Conservation (phyloP, 2,888 invertebrate species). For the Glaucopsyche alexis region DNA sequence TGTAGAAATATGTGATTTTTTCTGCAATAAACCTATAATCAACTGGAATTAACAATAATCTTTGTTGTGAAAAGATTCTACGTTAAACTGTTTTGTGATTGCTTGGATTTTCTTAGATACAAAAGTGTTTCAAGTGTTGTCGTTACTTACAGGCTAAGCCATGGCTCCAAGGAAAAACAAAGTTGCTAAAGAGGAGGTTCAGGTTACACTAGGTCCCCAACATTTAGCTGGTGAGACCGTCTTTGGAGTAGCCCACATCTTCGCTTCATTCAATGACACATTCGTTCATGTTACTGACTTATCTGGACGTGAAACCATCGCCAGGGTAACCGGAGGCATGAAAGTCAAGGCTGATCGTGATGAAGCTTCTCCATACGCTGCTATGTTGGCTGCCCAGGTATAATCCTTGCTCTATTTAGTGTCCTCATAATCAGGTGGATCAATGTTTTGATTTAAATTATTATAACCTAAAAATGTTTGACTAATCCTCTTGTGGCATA, state of each 20-base stretch:
- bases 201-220: slow-evolving; percentile 96
- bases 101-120: slow-evolving; percentile 65
- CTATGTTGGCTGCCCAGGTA: slow-evolving; percentile 99
- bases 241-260: slow-evolving; percentile 99
- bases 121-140: slow-evolving; percentile 64
- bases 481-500: not conserved
- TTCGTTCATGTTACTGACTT: slow-evolving; percentile 99
- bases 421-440: not conserved
- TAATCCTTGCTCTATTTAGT: slow-evolving; percentile 39
- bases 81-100: slow-evolving; percentile 52
- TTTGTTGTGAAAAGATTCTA: slow-evolving; percentile 37
- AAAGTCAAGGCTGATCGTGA: slow-evolving; percentile 99
- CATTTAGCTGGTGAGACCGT: slow-evolving; percentile 98
- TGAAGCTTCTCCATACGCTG: slow-evolving; percentile 99
- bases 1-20: slow-evolving; percentile 42
- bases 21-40: slow-evolving; percentile 49
- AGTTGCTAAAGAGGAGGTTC: slow-evolving; percentile 97
- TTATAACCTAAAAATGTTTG: slow-evolving; percentile 22
- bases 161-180: slow-evolving; percentile 99
- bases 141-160: slow-evolving; percentile 73
- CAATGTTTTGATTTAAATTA: slow-evolving; percentile 15
- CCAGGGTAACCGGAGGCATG: slow-evolving; percentile 98
- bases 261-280: slow-evolving; percentile 99
- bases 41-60: slow-evolving; percentile 37
- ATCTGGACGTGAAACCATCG: slow-evolving; percentile 97